phyloP scores from a whole-genome alignment of 2,888 invertebrate genomes.

The Cylindroiulus punctatus region DNA sequence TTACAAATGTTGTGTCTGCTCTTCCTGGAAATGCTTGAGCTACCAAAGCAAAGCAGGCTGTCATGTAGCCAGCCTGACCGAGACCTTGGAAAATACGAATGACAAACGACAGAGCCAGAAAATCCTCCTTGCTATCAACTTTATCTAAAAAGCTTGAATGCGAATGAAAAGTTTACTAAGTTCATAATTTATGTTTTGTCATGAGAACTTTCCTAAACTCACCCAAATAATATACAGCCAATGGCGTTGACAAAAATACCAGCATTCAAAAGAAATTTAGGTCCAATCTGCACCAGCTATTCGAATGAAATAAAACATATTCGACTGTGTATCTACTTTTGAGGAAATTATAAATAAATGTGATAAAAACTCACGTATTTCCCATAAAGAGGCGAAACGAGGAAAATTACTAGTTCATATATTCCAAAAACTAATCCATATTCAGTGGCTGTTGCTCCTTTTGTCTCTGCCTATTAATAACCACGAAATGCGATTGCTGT shows the following conservation, averaged over 20 bases:
- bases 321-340: no score
- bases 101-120: slow-evolving; percentile 80
- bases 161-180: no score
- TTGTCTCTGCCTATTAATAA: slow-evolving; percentile 76
- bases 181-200: no score
- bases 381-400: slow-evolving; percentile 86
- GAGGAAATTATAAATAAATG: no score
- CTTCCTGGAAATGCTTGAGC: slow-evolving; percentile 64
- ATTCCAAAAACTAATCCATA: slow-evolving; percentile 89
- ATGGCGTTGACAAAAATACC: slow-evolving; percentile 85
- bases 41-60: slow-evolving; percentile 68
- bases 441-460: slow-evolving; percentile 82
- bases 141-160: no score
- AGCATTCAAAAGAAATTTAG: slow-evolving; percentile 82
- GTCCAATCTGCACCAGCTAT: slow-evolving; percentile 79
- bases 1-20: slow-evolving; percentile 56
- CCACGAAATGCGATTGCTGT: no score
- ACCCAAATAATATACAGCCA: slow-evolving; percentile 85
- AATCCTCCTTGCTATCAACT: slow-evolving; percentile 67
- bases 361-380: slow-evolving; percentile 74
- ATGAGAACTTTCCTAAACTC: slow-evolving; percentile 60
- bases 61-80: slow-evolving; percentile 66
- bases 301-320: no score
- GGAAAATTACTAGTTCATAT: slow-evolving; percentile 83
- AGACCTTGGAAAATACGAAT: slow-evolving; percentile 70